Conservation (phyloP, 2,113 vertebrate genomes). For the Halichoerus grypus region DNA sequence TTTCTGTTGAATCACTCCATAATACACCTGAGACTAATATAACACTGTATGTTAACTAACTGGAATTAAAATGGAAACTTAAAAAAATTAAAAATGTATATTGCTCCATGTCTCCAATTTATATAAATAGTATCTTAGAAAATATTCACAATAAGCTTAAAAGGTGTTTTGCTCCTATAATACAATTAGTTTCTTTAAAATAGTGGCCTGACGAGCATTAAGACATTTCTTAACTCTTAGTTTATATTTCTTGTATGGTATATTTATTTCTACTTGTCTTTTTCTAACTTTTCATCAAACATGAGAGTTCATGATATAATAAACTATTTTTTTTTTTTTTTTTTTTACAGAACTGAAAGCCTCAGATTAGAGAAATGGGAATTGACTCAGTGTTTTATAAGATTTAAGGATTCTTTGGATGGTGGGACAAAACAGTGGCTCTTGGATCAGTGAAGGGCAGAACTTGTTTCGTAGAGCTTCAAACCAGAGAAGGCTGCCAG, state of each 20-base stretch:
- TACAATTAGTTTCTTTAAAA: not conserved
- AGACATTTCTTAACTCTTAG: not conserved
- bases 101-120: not conserved
- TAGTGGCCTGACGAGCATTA: not conserved
- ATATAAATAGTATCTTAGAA: not conserved
- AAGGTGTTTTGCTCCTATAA: not conserved
- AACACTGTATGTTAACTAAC: not conserved
- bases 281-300: not conserved
- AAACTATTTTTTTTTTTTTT: not conserved
- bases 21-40: not conserved
- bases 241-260: not conserved
- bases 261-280: not conserved
- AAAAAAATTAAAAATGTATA: not conserved
- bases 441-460: not conserved
- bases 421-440: not conserved
- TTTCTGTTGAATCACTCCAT: not conserved
- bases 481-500: not conserved
- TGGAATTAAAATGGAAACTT: not conserved
- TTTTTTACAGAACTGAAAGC: not conserved
- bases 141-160: not conserved
- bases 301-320: not conserved
- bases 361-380: not conserved
- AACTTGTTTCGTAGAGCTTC: not conserved
- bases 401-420: not conserved
- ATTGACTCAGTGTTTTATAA: not conserved